A percentile compares a stretch with the other conserved stretches of the same genome.
Evolutionary conservation across 2,888 invertebrate species (phyloP).

Genomic region (Plagiodera versicolora): DNA sequence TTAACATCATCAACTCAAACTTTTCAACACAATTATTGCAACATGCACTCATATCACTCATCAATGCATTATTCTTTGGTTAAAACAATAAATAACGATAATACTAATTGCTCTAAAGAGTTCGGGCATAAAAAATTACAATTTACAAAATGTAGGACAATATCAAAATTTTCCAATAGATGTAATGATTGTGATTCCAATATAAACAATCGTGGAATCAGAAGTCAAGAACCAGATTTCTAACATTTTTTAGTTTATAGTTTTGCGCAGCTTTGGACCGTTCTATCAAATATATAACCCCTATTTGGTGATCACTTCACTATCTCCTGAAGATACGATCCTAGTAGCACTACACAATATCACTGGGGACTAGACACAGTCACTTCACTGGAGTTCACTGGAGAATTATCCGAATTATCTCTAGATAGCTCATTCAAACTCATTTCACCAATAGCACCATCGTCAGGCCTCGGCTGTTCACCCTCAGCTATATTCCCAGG

Average conservation of each 20-base stretch:
- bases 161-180: no score
- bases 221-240: no score
- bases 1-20: slow-evolving; percentile 19
- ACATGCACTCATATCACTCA: slow-evolving; percentile 20
- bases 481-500: slow-evolving; percentile 63
- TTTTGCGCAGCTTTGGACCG: no score
- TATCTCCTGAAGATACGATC: no score
- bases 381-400: slow-evolving; percentile 41
- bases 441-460: slow-evolving; percentile 14
- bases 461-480: slow-evolving; percentile 37
- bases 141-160: slow-evolving; percentile 11
- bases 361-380: slow-evolving; percentile 29
- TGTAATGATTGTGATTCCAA: no score
- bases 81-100: slow-evolving; percentile 20
- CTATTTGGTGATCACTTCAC: no score
- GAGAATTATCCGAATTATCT: slow-evolving; percentile 35
- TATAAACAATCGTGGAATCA: no score
- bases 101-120: neutral
- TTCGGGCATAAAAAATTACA: neutral
- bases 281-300: no score
- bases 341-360: no score
- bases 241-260: no score
- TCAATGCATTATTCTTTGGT: slow-evolving; percentile 33
- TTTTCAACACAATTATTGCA: slow-evolving; percentile 18
- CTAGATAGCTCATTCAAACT: slow-evolving; percentile 23